Conservation (phyloP, 1,140 invertebrate species). For the Vanessa tameamea region DNA sequence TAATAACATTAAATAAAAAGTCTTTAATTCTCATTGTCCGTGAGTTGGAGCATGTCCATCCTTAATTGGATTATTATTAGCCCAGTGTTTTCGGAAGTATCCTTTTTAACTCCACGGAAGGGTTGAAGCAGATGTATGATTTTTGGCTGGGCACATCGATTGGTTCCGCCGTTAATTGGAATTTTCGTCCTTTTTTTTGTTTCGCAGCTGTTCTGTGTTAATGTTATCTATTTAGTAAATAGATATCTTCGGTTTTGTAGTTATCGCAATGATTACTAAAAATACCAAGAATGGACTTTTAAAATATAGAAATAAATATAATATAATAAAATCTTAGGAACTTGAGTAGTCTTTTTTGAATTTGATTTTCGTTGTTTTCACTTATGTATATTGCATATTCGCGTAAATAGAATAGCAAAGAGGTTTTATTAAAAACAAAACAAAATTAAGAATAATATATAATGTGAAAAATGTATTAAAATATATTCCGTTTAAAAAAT, state of each 20-base stretch:
- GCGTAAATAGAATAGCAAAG: no score
- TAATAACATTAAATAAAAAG: conserved; percentile 10
- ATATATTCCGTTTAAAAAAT: no score
- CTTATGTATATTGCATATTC: no score
- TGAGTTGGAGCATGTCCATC: conserved; percentile 41
- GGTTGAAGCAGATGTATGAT: conserved; percentile 69
- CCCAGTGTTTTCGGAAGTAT: conserved; percentile 53
- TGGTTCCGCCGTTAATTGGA: conserved; percentile 59
- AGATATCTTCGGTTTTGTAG: background rate
- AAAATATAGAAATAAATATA: no score
- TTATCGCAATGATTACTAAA: no score
- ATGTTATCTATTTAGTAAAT: conserved; percentile 4
- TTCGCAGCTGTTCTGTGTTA: conserved; percentile 34
- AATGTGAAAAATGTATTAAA: no score
- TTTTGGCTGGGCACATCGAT: conserved; percentile 55
- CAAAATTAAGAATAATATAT: no score
- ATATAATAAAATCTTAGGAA: no score
- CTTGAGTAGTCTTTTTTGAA: no score
- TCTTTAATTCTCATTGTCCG: conserved; percentile 50
- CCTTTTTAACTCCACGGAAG: conserved; percentile 46
- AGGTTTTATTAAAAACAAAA: no score
- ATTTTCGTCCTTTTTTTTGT: conserved; percentile 41
- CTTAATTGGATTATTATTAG: conserved; percentile 59
- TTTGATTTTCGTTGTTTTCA: no score
- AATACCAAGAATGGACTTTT: no score